These are phyloP conservation scores for Drosophila sulfurigaster DNA, from an alignment of 1,140 invertebrate genomes.

Conservation along the genomic window DNA sequence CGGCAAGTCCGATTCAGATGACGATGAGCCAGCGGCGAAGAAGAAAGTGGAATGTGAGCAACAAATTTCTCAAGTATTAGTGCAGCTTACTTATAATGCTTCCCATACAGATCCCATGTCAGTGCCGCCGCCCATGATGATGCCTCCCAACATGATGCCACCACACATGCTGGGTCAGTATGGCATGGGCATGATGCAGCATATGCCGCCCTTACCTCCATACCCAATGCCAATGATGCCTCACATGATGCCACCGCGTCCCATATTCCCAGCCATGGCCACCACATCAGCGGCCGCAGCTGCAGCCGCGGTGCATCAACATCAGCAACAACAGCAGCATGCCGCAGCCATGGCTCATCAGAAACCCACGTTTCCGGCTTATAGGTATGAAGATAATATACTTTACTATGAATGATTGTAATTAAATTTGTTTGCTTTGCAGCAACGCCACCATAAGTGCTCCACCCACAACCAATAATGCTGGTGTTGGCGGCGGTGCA, in stretches of 20 bases:
- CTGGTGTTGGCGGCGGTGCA: constrained; percentile 58
- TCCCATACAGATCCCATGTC: constrained; percentile 76
- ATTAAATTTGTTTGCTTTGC: constrained; percentile 40
- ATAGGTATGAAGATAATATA: constrained; percentile 86
- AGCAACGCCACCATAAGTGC: constrained; percentile 90
- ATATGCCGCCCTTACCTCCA: constrained; percentile 86
- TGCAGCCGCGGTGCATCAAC: constrained; percentile 73
- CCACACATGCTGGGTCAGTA: constrained; percentile 87
- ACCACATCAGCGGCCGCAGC: constrained; percentile 87
- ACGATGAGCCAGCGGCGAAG: constrained; percentile 92
- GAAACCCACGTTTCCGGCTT: constrained; percentile 93
- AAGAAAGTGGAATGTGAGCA: constrained; percentile 89
- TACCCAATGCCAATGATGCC: constrained; percentile 87
- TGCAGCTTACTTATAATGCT: background rate
- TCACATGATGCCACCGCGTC: constrained; percentile 90
- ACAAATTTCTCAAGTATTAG: background rate
- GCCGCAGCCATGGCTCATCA: constrained; percentile 86
- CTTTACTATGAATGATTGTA: background rate
- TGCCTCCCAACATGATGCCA: constrained; percentile 88
- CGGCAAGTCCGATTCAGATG: constrained; percentile 89
- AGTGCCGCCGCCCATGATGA: constrained; percentile 86
- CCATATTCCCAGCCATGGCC: constrained; percentile 91
- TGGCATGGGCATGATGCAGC: constrained; percentile 86
- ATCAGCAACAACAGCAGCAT: constrained; percentile 55
- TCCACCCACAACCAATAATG: constrained; percentile 87